phyloP scores from a whole-genome alignment of 2,113 vertebrate genomes.

The Mirza zaza region DNA sequence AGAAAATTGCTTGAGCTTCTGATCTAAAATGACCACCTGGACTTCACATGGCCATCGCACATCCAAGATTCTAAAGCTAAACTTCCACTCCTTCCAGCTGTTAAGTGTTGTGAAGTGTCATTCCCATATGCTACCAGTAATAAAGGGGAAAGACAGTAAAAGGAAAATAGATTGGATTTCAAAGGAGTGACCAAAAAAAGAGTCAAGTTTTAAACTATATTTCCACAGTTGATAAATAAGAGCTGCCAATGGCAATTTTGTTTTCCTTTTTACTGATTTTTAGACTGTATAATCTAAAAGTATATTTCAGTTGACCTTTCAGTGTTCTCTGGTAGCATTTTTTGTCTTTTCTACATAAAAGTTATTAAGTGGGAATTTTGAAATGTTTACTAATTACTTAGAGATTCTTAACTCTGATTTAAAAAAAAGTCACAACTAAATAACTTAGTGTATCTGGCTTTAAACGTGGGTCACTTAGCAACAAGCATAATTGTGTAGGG shows the following conservation, averaged over 20 bases:
- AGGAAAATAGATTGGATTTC: conserved; percentile 60
- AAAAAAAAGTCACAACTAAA: conserved; percentile 28
- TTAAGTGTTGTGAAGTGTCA: conserved; percentile 37
- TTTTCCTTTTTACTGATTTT: conserved; percentile 42
- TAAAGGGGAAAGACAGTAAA: conserved; percentile 36
- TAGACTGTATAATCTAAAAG: conserved; percentile 4
- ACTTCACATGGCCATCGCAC: background rate
- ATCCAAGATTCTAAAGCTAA: background rate
- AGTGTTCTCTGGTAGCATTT: background rate
- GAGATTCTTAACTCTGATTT: conserved; percentile 45
- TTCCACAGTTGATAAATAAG: conserved; percentile 55
- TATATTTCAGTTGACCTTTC: conserved; percentile 45
- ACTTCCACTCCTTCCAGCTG: conserved; percentile 11
- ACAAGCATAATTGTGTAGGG: background rate
- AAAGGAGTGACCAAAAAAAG: conserved; percentile 30
- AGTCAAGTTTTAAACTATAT: conserved; percentile 24
- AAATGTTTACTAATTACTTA: conserved; percentile 59
- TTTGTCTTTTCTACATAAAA: conserved; percentile 52
- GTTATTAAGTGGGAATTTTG: conserved; percentile 33
- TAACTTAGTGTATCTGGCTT: conserved; percentile 37
- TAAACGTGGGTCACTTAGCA: conserved; percentile 59
- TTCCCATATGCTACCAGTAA: conserved; percentile 24
- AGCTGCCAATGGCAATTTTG: background rate
- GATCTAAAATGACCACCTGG: background rate
- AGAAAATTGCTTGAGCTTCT: conserved; percentile 4